phyloP scores from a whole-genome alignment of 2,888 invertebrate genomes.

The Choreutis nemorana region DNA sequence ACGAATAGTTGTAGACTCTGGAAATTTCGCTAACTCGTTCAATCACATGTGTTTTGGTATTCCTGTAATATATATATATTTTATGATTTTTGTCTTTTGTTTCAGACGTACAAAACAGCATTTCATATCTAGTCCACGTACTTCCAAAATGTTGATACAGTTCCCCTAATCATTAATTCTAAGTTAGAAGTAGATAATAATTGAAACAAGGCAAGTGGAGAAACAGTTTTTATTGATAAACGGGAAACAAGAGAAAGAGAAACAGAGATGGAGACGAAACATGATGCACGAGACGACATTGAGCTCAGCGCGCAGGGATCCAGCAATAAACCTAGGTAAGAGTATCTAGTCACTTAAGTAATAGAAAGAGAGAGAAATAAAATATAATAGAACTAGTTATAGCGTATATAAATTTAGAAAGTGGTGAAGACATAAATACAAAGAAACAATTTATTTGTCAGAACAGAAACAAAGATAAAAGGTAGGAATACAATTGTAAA shows the following conservation, averaged over 20 bases:
- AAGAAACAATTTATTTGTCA: no score
- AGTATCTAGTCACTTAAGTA: background rate
- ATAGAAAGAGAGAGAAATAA: no score
- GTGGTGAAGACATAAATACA: background rate
- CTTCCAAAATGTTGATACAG: slow-evolving; percentile 45
- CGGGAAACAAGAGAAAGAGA: slow-evolving; percentile 13
- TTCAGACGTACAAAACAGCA: slow-evolving; percentile 32
- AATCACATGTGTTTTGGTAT: no score
- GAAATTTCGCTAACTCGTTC: no score
- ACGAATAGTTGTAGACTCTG: no score
- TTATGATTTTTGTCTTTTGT: slow-evolving; percentile 22
- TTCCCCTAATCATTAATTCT: slow-evolving; percentile 24
- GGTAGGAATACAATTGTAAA: background rate
- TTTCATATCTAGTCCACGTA: slow-evolving; percentile 34
- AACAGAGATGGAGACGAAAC: slow-evolving; percentile 46
- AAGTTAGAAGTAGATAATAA: slow-evolving; percentile 15
- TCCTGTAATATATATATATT: no score
- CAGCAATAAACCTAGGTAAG: slow-evolving; percentile 32
- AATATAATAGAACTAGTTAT: no score
- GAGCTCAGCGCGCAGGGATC: slow-evolving; percentile 52
- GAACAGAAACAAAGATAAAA: background rate
- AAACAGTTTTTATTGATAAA: slow-evolving; percentile 15
- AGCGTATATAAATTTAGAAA: no score
- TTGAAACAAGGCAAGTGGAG: slow-evolving; percentile 14
- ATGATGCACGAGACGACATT: slow-evolving; percentile 44